Conservation (phyloP, 2,113 vertebrate species). For the Galbula dea region DNA sequence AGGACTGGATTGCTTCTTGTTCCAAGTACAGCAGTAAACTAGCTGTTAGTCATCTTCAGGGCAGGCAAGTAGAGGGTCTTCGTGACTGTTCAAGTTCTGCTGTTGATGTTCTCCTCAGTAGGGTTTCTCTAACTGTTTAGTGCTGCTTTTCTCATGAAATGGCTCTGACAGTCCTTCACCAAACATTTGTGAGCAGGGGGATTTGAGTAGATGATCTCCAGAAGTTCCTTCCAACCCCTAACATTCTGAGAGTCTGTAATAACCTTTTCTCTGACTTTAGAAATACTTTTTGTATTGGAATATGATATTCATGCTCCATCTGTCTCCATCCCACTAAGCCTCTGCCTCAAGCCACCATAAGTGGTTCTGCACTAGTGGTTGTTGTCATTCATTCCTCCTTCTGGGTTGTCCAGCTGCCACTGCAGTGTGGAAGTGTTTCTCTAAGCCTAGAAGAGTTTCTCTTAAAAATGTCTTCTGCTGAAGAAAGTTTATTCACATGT, state of each 20-base stretch:
- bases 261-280: not conserved
- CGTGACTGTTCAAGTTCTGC: not conserved
- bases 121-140: not conserved
- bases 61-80: not conserved
- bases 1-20: not conserved
- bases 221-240: too few species aligned
- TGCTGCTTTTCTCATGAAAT: not conserved
- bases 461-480: not conserved
- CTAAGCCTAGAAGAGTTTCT: not conserved
- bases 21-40: not conserved
- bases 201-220: too few species aligned
- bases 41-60: not conserved
- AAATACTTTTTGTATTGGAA: not conserved
- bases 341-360: not conserved
- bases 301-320: not conserved
- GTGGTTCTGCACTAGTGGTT: not conserved
- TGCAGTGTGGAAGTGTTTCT: not conserved
- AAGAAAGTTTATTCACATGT: not conserved
- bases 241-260: too few species aligned
- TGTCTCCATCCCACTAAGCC: not conserved
- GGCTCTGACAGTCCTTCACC: not conserved
- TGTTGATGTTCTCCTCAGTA: fast-evolving
- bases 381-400: fast-evolving
- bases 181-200: not conserved
- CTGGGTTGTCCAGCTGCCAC: not conserved